A percentile compares a stretch with the other conserved stretches of the same genome.
phyloP scores from a whole-genome alignment of 2,888 invertebrate species.

The Hemaris fuciformis region DNA sequence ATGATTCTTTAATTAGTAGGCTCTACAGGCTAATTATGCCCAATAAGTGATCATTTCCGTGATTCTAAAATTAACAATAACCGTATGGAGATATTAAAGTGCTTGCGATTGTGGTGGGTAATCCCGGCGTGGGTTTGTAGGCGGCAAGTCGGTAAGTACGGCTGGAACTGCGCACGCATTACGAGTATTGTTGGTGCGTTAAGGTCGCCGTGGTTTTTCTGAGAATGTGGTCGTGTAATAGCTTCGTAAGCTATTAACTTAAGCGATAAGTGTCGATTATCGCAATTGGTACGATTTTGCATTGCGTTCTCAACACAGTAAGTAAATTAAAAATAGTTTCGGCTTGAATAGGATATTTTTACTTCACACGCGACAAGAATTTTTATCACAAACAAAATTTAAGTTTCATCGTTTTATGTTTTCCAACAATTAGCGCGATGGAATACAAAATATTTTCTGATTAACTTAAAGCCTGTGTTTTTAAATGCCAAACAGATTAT shows the following conservation, averaged over 20 bases:
- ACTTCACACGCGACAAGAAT: slow-evolving; percentile 15
- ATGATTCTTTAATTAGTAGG: not conserved
- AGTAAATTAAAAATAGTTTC: slow-evolving; percentile 23
- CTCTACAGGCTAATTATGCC: not conserved
- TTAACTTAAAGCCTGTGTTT: too few species aligned
- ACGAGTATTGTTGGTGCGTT: slow-evolving; percentile 26
- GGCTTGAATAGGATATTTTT: slow-evolving; percentile 19
- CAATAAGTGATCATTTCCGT: not conserved
- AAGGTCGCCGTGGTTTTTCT: slow-evolving; percentile 46
- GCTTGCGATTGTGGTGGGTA: not conserved
- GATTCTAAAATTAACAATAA: not conserved
- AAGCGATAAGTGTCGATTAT: slow-evolving; percentile 45
- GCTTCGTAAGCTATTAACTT: slow-evolving; percentile 41
- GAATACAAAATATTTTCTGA: too few species aligned
- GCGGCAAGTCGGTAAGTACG: not conserved
- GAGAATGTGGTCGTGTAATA: slow-evolving; percentile 39
- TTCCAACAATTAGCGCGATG: too few species aligned
- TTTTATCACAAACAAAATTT: slow-evolving; percentile 12
- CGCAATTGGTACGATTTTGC: slow-evolving; percentile 36
- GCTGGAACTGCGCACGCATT: slow-evolving; percentile 9
- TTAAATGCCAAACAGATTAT: too few species aligned
- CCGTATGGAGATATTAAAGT: not conserved
- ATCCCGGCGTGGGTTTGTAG: slow-evolving; percentile 4
- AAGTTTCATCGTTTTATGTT: not conserved
- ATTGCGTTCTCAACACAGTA: slow-evolving; percentile 25